Percentiles rank a stretch among this genome's conserved stretches.
phyloP scores from a whole-genome alignment of 2,797 vertebrate genomes.

The Sylvilagus floridanus region DNA sequence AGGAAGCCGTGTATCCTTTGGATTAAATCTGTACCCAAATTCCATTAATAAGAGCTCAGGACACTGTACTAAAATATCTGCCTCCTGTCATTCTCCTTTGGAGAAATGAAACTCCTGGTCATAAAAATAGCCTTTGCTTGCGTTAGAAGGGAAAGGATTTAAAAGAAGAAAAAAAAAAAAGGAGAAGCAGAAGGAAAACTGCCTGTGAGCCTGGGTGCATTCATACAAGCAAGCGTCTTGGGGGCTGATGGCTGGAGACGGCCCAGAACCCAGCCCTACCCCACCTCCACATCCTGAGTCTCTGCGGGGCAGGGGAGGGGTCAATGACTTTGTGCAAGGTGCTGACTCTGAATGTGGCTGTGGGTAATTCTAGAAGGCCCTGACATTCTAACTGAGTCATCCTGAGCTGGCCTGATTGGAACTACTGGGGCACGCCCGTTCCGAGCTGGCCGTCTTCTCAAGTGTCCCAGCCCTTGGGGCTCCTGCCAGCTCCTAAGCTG shows the following conservation, averaged over 20 bases:
- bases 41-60: constrained; percentile 70
- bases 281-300: background rate
- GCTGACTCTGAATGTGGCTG: constrained; percentile 44
- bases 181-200: constrained; percentile 75
- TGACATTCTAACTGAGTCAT: constrained; percentile 78
- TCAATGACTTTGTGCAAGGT: background rate
- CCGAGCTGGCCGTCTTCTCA: constrained; percentile 61
- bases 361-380: constrained; percentile 81
- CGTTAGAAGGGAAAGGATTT: constrained; percentile 61
- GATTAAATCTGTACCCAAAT: constrained; percentile 60
- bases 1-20: background rate
- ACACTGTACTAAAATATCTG: constrained; percentile 59
- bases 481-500: background rate
- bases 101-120: constrained; percentile 76
- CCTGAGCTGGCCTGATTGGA: constrained; percentile 69
- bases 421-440: background rate
- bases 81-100: constrained; percentile 70
- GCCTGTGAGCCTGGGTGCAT: constrained; percentile 60
- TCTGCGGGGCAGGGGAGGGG: background rate
- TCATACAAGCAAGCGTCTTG: constrained; percentile 57
- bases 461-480: background rate
- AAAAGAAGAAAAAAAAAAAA: constrained; percentile 54
- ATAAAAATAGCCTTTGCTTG: constrained; percentile 77
- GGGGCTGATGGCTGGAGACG: background rate
- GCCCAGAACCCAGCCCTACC: background rate